Evolutionary conservation across 2,113 vertebrate species (phyloP), one percentile per base, ranked within the genome.

Genomic region (Jaculus jaculus): DNA sequence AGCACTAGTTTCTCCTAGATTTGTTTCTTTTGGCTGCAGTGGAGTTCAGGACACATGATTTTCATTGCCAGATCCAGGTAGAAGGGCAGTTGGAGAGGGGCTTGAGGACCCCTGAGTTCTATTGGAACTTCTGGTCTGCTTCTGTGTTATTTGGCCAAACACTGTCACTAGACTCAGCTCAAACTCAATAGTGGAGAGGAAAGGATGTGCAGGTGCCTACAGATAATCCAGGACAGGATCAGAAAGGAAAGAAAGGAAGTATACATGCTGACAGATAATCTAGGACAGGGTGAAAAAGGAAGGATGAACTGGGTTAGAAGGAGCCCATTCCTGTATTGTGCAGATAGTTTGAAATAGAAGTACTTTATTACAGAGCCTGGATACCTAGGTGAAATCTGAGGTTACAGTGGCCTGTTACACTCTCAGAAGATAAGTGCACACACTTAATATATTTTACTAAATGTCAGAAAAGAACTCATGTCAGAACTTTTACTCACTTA

Each of bases 401-500:
- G 77, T 51, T 15, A 84, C 60, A 75, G 13, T 73, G 9, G 2
- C 3, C 4, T 77, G 13, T 54, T 77, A 34, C 37, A 12, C 32
- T 65, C 32, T 28, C 3, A 81, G 32, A 75, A 89, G 8, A n/a
- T 3, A 34, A 20, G 24, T 47, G 10, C 11, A 78, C 32, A n/a
- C 5, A 16, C 24, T 9, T 61, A 68, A 47, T 7, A 0, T 66
- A 77, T 72, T n/a, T 77, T 84, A 20, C 24, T 66, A 30, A 63
- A 51, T 68, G 28, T 92, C 34, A 47, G 61, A 32, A 81, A 84
- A 69, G 16, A 24, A 26, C 7, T 7, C 2, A 1, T 2, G 34
- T 72, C 13, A 79, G 74, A 77, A 91, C 15, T 86, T 84, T 65
- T 21, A 81, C 37, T 92, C 47, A 85, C n/a, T 94, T 1, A 90